Conservation (phyloP, 92 coral and sea anemone species). For the Anthopleura xanthogrammica region DNA sequence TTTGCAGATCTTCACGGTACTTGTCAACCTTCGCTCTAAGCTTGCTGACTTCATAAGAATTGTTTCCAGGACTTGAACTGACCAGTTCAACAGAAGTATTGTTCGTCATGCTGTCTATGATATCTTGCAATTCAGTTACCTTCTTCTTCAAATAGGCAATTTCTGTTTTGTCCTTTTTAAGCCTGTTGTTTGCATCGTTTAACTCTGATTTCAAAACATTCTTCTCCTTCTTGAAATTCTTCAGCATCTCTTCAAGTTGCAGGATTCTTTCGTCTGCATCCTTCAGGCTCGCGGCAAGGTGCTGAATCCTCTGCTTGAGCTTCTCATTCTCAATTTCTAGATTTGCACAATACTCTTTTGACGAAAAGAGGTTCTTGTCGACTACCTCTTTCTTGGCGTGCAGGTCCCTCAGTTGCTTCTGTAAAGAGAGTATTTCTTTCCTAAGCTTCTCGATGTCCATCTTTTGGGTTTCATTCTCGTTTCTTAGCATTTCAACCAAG, state of each 20-base stretch:
- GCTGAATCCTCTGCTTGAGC: slow-evolving; percentile 50
- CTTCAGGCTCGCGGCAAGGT: slow-evolving; percentile 41
- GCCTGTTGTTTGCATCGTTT: slow-evolving; percentile 55
- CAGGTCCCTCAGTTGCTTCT: slow-evolving; percentile 61
- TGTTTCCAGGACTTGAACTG: slow-evolving; percentile 24
- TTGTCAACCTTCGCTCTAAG: slow-evolving; percentile 58
- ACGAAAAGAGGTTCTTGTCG: slow-evolving; percentile 46
- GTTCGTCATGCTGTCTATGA: slow-evolving; percentile 56
- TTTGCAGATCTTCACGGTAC: slow-evolving; percentile 62
- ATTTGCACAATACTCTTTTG: slow-evolving; percentile 59
- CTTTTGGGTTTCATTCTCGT: slow-evolving; percentile 71
- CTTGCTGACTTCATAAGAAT: slow-evolving; percentile 52
- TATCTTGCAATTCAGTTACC: slow-evolving; percentile 56
- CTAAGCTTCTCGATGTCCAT: slow-evolving; percentile 62
- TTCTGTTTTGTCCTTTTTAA: slow-evolving; percentile 68
- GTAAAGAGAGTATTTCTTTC: slow-evolving; percentile 53
- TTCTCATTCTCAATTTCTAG: slow-evolving; percentile 52
- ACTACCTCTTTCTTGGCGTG: slow-evolving; percentile 56
- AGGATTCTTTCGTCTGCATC: slow-evolving; percentile 50
- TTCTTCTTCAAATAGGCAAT: slow-evolving; percentile 39
- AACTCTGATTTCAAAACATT: slow-evolving; percentile 41
- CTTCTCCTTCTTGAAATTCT: slow-evolving; percentile 59
- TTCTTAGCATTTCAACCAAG: slow-evolving; percentile 68
- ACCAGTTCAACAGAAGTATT: slow-evolving; percentile 34
- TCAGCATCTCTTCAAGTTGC: slow-evolving; percentile 46